These are phyloP conservation scores for Coelopa pilipes DNA, from an alignment of 2,888 invertebrate species.

Conservation along the genomic window DNA sequence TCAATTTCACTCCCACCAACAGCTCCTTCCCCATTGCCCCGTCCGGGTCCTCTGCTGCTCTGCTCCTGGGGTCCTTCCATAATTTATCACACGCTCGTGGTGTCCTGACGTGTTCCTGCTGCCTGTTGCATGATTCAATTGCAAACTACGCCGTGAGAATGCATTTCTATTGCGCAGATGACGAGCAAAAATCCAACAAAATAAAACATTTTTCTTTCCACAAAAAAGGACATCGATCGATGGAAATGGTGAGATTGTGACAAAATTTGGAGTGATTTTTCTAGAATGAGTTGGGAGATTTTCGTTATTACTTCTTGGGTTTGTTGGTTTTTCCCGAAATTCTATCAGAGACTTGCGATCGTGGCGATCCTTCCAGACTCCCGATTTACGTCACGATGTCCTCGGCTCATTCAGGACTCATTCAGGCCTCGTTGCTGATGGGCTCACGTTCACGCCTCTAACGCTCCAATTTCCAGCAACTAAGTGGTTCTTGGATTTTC, in stretches of 20 bases:
- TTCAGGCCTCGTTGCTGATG: background rate
- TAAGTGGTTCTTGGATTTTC: constrained; percentile 7
- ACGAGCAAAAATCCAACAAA: background rate
- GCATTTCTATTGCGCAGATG: no score
- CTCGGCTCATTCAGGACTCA: no score
- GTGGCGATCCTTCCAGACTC: background rate
- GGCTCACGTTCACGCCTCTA: constrained; percentile 1
- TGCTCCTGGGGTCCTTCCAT: background rate
- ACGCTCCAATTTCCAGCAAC: background rate
- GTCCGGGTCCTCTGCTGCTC: background rate
- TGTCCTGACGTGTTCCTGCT: no score
- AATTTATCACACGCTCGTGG: background rate
- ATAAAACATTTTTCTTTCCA: background rate
- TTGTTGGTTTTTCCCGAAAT: background rate
- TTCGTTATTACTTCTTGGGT: background rate
- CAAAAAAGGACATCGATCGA: background rate
- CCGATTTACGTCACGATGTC: background rate
- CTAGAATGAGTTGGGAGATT: background rate
- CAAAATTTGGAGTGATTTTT: no score
- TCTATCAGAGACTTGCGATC: background rate
- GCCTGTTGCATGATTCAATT: no score
- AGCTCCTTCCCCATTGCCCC: background rate
- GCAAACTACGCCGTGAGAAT: no score
- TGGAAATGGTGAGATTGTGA: no score
- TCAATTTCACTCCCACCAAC: no score